Evolutionary conservation across 2,113 vertebrate genomes (phyloP), one percentile per base, ranked within the genome.

Genomic region (Dipodomys stephensi): DNA sequence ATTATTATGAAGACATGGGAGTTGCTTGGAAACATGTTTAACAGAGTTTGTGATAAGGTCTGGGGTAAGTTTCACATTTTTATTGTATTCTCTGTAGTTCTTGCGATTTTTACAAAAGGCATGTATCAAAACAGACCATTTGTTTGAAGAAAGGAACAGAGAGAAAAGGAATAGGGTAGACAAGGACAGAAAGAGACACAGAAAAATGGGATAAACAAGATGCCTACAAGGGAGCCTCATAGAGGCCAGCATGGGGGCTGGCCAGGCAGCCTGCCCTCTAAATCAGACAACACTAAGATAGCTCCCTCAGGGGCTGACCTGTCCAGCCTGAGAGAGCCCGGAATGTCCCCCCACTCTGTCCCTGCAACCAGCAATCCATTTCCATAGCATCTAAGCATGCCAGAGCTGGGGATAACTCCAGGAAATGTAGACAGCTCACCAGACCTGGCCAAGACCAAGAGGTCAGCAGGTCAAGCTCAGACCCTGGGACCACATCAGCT

Each of bases 391-490:
- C 72, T 13, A 28, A 76, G 78, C 60, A 72, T 0, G 0, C 5
- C n/a, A 79, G n/a, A 13, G 0, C 72, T 3, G 0, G 28, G 23
- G 60, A 46, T 7, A 18, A 16, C 62, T 79, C 72, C 53, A 86
- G 44, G 78, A 91, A 81, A 46, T 22, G 60, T 1, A 77, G 28
- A 62, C 28, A 65, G 81, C 57, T 60, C 39, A 68, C 90, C 35
- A 53, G 46, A 46, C 69, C 69, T 30, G 35, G 23, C 23, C 35
- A 25, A 10, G 49, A 79, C 53, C 57, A 39, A 88, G 79, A 35
- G 79, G 71, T 80, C 92, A 83, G 74, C 23, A 7, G 65, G 79
- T 62, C 79, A 90, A 89, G 10, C 44, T 30, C 89, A 87, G 79
- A 68, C 19, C 35, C 80, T 53, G 32, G 32, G 71, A 53, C 71